Evolutionary conservation across 2,888 invertebrate genomes (phyloP).

Genomic region (Trilocha varians): DNA sequence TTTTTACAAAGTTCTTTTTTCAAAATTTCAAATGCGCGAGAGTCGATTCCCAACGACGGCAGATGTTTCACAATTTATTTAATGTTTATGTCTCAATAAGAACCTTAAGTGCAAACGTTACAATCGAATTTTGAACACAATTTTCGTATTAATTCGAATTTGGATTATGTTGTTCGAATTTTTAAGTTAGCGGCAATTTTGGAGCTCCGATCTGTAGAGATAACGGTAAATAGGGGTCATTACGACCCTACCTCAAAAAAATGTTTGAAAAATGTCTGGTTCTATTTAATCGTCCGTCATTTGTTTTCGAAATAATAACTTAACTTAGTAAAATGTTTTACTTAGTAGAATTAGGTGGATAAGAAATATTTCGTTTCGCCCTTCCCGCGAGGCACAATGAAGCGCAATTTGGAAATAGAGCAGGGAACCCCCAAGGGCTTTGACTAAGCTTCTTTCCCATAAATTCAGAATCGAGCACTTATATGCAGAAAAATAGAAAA

Average conservation of each 20-base stretch:
- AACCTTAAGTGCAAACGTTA: not conserved
- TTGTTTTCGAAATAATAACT: constrained; percentile 25
- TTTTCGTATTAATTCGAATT: not conserved
- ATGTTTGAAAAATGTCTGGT: constrained; percentile 30
- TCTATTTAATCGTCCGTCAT: not conserved
- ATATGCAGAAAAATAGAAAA: constrained; percentile 33
- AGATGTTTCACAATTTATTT: constrained; percentile 47
- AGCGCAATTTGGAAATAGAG: constrained; percentile 49
- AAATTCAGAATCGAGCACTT: constrained; percentile 54
- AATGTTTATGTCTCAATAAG: not conserved
- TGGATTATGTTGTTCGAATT: constrained; percentile 65
- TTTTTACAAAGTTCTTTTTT: no score
- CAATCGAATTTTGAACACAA: not conserved
- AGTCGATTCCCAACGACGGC: constrained; percentile 51
- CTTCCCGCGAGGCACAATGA: constrained; percentile 31
- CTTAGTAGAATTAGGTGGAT: constrained; percentile 37
- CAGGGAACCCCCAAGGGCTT: constrained; percentile 40
- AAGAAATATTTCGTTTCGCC: constrained; percentile 36
- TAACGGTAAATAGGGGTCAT: constrained; percentile 61
- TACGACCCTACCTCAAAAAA: constrained; percentile 22
- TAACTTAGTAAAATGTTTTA: constrained; percentile 44
- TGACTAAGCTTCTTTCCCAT: constrained; percentile 45
- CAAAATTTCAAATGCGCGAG: constrained; percentile 64
- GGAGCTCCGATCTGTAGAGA: constrained; percentile 53
- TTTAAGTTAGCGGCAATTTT: constrained; percentile 58